Evolutionary conservation across 1,140 invertebrate genomes (phyloP).

Genomic region (Brachionus plicatilis): DNA sequence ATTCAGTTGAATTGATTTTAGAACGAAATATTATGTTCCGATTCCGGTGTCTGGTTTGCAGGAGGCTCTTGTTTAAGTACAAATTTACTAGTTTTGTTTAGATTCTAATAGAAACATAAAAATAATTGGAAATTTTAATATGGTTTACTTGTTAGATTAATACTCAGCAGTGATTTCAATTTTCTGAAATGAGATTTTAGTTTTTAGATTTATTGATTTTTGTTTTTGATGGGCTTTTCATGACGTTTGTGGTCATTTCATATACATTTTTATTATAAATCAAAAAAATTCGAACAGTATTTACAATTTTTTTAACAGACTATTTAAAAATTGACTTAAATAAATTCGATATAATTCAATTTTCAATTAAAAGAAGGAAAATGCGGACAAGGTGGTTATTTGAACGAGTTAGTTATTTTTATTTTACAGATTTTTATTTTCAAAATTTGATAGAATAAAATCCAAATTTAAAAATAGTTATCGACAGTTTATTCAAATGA

Average conservation of each 20-base stretch:
- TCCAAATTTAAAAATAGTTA: not conserved
- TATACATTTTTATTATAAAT: not conserved
- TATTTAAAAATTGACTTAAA: not conserved
- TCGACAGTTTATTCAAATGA: not conserved
- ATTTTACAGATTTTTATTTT: not conserved
- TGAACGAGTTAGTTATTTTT: not conserved
- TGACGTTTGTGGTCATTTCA: not conserved
- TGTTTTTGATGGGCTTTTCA: not conserved
- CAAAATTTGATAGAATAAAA: not conserved
- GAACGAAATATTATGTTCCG: not conserved
- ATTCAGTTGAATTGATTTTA: not conserved
- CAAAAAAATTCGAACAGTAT: not conserved
- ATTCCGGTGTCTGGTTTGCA: not conserved
- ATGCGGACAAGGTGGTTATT: not conserved
- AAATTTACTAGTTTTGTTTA: not conserved
- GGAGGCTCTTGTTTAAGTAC: not conserved
- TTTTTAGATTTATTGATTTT: not conserved
- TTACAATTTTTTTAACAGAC: not conserved
- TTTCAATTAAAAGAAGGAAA: too few relatives aligned
- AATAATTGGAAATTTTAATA: not conserved
- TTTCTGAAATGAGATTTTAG: not conserved
- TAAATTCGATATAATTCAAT: not conserved
- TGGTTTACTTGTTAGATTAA: not conserved
- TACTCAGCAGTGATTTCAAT: not conserved
- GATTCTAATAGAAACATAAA: not conserved